A percentile compares a stretch with the other conserved stretches of the same genome.
phyloP scores from a whole-genome alignment of 2,113 vertebrate species.

The Dromiciops gliroides region DNA sequence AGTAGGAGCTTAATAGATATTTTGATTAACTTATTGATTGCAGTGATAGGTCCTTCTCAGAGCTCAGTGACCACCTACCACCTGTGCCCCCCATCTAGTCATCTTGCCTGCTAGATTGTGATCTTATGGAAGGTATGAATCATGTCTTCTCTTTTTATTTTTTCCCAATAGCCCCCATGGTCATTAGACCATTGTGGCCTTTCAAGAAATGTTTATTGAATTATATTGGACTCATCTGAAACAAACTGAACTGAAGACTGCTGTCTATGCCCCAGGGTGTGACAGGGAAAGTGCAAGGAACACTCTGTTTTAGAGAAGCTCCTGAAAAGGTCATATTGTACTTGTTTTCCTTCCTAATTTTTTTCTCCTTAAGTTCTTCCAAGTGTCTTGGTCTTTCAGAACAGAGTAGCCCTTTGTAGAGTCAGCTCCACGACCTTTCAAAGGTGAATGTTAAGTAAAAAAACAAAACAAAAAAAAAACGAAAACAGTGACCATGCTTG shows the following conservation, averaged over 20 bases:
- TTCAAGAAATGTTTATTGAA: not conserved
- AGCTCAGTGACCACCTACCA: not conserved
- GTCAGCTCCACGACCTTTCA: not conserved
- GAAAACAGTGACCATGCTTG: not conserved
- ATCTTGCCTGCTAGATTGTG: not conserved
- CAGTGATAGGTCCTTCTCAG: not conserved
- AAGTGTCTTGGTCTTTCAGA: not conserved
- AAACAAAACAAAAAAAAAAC: no score
- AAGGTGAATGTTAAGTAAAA: not conserved
- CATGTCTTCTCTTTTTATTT: not conserved
- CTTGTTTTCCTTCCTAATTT: not conserved
- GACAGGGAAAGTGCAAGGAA: not conserved
- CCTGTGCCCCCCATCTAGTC: not conserved
- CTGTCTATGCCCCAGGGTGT: not conserved
- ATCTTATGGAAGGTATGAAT: not conserved
- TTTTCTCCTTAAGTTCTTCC: not conserved
- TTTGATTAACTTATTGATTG: not conserved
- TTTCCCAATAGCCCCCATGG: not conserved
- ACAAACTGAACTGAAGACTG: not conserved
- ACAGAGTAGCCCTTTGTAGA: not conserved
- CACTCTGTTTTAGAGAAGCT: not conserved
- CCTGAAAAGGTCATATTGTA: not conserved
- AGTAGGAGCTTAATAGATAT: not conserved
- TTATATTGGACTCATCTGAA: not conserved
- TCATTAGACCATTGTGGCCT: not conserved